Conservation (phyloP, 2,113 vertebrate genomes). For the Athene noctua region DNA sequence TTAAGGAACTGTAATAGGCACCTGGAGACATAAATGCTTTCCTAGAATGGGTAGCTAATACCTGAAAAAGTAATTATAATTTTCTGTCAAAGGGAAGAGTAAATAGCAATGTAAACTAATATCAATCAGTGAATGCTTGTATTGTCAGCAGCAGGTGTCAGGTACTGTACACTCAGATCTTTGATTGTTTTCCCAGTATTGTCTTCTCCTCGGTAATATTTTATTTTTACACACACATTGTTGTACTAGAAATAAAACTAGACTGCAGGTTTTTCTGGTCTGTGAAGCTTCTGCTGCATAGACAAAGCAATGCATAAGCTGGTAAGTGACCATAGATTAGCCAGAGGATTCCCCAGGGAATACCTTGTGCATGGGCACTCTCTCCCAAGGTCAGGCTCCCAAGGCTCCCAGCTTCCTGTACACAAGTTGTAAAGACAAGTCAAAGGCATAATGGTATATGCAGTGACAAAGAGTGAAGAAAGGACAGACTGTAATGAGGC, state of each 20-base stretch:
- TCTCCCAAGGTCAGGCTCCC: neutral
- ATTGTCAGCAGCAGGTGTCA: neutral
- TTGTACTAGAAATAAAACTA: neutral
- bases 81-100: neutral
- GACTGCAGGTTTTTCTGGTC: neutral
- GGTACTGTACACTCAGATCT: neutral
- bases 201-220: neutral
- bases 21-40: neutral
- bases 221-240: neutral
- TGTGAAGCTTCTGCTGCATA: neutral
- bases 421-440: neutral
- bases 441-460: neutral
- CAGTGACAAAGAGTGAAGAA: neutral
- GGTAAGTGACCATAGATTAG: fast-evolving
- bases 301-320: neutral
- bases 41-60: neutral
- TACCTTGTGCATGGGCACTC: neutral
- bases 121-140: neutral
- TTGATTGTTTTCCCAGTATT: neutral
- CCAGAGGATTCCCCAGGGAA: neutral
- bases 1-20: neutral
- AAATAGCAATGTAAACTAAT: neutral
- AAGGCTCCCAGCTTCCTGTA: neutral
- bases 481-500: neutral
- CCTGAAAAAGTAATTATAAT: neutral